Percentiles rank a stretch among this genome's conserved stretches.
phyloP scores from a whole-genome alignment of 2,797 vertebrate genomes.

The Anguilla anguilla region DNA sequence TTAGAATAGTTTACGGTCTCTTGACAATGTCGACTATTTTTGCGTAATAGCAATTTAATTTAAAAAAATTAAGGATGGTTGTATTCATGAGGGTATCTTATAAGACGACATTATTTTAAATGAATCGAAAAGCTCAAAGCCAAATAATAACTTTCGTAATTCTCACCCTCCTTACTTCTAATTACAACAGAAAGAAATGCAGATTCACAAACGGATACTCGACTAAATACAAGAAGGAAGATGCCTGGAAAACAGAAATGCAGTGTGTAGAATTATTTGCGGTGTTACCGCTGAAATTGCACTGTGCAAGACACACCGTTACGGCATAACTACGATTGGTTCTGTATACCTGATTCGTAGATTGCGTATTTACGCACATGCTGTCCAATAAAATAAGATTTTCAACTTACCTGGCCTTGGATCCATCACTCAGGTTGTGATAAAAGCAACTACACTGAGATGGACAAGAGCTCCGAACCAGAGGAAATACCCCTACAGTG shows the following conservation, averaged over 20 bases:
- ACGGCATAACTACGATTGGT: not conserved
- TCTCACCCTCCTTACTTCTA: not conserved
- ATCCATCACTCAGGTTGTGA: conserved; percentile 84
- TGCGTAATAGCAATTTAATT: not conserved
- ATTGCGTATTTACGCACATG: not conserved
- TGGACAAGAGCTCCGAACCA: conserved; percentile 72
- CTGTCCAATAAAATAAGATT: not conserved
- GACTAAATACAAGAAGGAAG: not conserved
- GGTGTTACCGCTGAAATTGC: not conserved
- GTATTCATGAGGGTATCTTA: not conserved
- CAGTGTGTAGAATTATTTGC: not conserved
- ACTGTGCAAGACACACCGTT: not conserved
- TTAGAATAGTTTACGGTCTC: not conserved
- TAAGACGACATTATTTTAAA: not conserved
- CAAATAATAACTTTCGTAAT: not conserved
- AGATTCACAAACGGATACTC: not conserved
- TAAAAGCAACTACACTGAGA: conserved; percentile 90
- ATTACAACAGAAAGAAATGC: not conserved
- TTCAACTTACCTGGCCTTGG: conserved; percentile 83
- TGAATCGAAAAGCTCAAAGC: not conserved
- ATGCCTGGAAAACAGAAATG: not conserved
- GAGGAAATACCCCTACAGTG: conserved; percentile 64
- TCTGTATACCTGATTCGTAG: conserved; percentile 57
- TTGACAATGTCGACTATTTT: not conserved
- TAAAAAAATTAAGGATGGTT: not conserved